phyloP scores from a whole-genome alignment of 2,113 vertebrate species.

The Sitta europaea region DNA sequence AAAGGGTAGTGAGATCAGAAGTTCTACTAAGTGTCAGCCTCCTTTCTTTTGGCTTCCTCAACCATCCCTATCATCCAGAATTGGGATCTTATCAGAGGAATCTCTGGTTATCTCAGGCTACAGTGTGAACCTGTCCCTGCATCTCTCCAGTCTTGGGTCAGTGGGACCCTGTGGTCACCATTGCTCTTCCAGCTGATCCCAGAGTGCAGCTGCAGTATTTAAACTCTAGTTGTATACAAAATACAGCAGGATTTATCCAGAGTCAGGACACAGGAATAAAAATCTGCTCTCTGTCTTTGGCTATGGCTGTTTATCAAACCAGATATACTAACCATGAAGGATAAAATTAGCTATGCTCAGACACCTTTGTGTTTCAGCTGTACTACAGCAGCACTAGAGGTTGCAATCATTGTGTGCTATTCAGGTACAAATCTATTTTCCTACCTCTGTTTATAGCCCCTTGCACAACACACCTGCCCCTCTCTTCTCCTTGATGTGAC shows the following conservation, averaged over 20 bases:
- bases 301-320: neutral
- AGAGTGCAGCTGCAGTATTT: neutral
- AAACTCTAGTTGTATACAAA: neutral
- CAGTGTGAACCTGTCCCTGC: neutral
- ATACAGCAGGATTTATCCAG: neutral
- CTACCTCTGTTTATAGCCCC: neutral
- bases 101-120: neutral
- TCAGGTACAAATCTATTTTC: neutral
- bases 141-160: neutral
- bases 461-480: neutral
- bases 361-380: neutral
- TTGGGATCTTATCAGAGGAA: neutral
- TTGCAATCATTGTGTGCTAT: neutral
- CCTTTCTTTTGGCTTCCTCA: neutral
- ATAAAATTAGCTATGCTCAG: neutral
- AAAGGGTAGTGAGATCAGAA: neutral
- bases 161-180: neutral
- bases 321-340: neutral
- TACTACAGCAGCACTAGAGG: neutral
- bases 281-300: neutral
- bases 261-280: neutral
- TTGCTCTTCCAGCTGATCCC: neutral
- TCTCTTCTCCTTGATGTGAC: accelerated
- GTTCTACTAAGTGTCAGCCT: neutral
- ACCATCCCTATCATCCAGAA: neutral